Evolutionary conservation across 2,888 invertebrate genomes (phyloP).

Genomic region (Synanthedon tipuliformis): DNA sequence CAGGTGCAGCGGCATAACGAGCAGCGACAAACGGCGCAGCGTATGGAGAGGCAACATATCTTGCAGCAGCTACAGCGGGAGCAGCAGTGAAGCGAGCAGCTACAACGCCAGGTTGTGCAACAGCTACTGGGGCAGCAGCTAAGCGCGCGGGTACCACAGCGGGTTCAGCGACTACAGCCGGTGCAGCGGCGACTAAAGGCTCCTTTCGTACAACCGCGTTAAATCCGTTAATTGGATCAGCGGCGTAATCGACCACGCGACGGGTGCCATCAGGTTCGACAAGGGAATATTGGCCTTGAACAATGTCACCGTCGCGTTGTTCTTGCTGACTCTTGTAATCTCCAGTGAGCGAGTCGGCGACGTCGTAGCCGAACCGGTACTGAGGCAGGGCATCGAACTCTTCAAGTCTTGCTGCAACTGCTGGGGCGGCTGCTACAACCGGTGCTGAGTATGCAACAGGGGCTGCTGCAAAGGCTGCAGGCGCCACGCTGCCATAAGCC

Average conservation of each 20-base stretch:
- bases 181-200: conserved; percentile 35
- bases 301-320: conserved; percentile 66
- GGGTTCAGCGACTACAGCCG: conserved; percentile 45
- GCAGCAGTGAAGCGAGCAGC: conserved; percentile 17
- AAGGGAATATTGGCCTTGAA: conserved; percentile 54
- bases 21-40: conserved; percentile 11
- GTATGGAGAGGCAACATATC: conserved; percentile 22
- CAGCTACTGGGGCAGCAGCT: conserved; percentile 25
- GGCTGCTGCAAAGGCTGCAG: conserved; percentile 34
- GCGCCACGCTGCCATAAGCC: conserved; percentile 41
- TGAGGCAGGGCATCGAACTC: conserved; percentile 70
- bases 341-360: conserved; percentile 54
- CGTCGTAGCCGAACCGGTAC: conserved; percentile 62
- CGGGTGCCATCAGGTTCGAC: conserved; percentile 55
- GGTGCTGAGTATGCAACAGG: conserved; percentile 25
- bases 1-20: conserved; percentile 26
- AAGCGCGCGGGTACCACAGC: conserved; percentile 27
- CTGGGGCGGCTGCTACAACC: conserved; percentile 27
- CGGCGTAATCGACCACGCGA: conserved; percentile 50
- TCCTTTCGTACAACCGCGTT: conserved; percentile 57
- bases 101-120: conserved; percentile 13
- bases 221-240: conserved; percentile 53
- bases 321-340: conserved; percentile 62
- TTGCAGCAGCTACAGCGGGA: conserved; percentile 25
- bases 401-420: conserved; percentile 40